A percentile compares a stretch with the other conserved stretches of the same genome.
Evolutionary conservation across 1,140 invertebrate genomes (phyloP).

Genomic region (Magallana ariakensis): DNA sequence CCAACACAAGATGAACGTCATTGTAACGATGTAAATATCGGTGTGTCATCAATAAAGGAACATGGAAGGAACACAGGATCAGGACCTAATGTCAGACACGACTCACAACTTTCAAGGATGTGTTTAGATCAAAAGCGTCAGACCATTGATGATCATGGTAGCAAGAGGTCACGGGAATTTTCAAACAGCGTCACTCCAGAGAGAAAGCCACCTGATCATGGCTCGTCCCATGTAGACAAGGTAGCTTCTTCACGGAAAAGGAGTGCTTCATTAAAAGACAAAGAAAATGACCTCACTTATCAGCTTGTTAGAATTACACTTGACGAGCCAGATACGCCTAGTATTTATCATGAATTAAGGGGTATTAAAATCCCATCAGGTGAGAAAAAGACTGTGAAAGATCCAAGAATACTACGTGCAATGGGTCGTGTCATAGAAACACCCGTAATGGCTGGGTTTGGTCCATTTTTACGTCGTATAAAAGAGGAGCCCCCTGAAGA

Average conservation of each 20-base stretch:
- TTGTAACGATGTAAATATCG: not conserved
- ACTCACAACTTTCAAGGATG: not conserved
- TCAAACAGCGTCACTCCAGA: not conserved
- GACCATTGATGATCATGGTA: not conserved
- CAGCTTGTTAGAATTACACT: not conserved
- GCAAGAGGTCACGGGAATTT: not conserved
- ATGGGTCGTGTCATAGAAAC: conserved; percentile 15
- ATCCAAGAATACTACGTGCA: conserved; percentile 24
- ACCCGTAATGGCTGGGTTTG: conserved; percentile 22
- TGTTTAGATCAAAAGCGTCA: not conserved
- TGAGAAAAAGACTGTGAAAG: conserved; percentile 28
- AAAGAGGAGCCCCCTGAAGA: conserved; percentile 36
- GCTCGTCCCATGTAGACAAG: not conserved
- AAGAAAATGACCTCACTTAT: not conserved
- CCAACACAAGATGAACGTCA: conserved; percentile 22
- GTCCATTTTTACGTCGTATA: conserved; percentile 9
- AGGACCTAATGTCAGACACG: not conserved
- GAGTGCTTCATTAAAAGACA: not conserved
- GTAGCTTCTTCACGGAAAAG: not conserved
- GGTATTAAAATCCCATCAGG: not conserved
- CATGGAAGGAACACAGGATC: not conserved
- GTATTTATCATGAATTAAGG: conserved; percentile 12
- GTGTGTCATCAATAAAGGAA: not conserved
- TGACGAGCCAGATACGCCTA: conserved; percentile 1
- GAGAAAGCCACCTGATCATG: not conserved